A percentile compares a stretch with the other conserved stretches of the same genome.
Evolutionary conservation across 2,113 vertebrate species (phyloP).

Genomic region (Trogon melanurus): DNA sequence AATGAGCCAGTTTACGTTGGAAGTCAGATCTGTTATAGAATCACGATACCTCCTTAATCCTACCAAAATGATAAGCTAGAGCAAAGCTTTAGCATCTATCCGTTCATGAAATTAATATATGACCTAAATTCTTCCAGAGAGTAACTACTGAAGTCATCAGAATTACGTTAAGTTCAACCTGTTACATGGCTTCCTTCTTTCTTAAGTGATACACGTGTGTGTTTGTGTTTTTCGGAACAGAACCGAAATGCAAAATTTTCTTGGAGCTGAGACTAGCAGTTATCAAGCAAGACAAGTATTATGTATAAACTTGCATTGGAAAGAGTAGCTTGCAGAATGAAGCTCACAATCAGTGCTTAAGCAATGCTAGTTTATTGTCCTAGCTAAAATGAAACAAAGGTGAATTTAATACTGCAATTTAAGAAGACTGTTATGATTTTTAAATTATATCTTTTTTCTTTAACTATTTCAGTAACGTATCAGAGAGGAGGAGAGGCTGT

Average conservation of each 20-base stretch:
- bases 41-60: not conserved
- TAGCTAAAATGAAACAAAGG: not conserved
- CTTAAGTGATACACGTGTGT: not conserved
- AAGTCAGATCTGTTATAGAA: not conserved
- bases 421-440: not conserved
- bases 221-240: not conserved
- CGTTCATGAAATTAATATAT: slow-evolving; percentile 47
- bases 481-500: slow-evolving; percentile 97
- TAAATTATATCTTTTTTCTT: slow-evolving; percentile 48
- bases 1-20: slow-evolving; percentile 4
- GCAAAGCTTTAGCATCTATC: slow-evolving; percentile 20
- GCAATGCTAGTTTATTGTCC: not conserved
- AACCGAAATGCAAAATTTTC: not conserved
- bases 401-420: not conserved
- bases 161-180: slow-evolving; percentile 39
- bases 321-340: not conserved
- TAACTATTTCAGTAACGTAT: slow-evolving; percentile 89
- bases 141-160: slow-evolving; percentile 27
- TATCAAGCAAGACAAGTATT: not conserved
- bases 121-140: slow-evolving; percentile 40
- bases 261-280: not conserved
- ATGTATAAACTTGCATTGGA: not conserved
- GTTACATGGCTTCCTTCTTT: slow-evolving; percentile 47
- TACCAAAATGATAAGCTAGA: slow-evolving; percentile 15
- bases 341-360: not conserved